phyloP scores from a whole-genome alignment of 2,113 vertebrate genomes.

The Sula dactylatra region DNA sequence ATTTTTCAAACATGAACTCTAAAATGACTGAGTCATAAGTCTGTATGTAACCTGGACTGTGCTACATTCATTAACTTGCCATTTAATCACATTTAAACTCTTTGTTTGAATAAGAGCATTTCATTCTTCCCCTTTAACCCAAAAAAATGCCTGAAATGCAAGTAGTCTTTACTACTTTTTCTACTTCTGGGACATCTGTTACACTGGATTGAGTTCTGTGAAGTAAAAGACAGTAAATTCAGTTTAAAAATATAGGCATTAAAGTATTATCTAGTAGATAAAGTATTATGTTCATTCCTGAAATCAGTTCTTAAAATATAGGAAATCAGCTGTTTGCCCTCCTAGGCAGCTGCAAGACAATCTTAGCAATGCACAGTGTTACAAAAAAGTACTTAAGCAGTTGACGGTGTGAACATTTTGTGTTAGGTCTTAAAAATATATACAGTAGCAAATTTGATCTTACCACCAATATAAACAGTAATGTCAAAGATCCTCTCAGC shows the following conservation, averaged over 20 bases:
- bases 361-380: neutral
- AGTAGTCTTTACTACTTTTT: neutral
- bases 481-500: neutral
- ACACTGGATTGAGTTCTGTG: neutral
- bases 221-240: neutral
- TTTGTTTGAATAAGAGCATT: neutral
- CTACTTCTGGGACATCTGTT: neutral
- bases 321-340: neutral
- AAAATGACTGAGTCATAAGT: neutral
- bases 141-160: neutral
- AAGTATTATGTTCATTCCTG: neutral
- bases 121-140: neutral
- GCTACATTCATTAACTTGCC: neutral
- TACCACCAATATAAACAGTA: neutral
- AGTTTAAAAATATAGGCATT: neutral
- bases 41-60: neutral
- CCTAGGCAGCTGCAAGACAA: neutral
- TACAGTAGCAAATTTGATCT: neutral
- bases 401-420: fast-evolving
- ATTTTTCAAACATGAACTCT: neutral
- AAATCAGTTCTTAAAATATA: neutral
- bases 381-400: no score
- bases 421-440: neutral
- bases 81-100: neutral
- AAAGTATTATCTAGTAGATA: neutral